Conservation (phyloP, 2,113 vertebrate genomes). For the Calypte anna region DNA sequence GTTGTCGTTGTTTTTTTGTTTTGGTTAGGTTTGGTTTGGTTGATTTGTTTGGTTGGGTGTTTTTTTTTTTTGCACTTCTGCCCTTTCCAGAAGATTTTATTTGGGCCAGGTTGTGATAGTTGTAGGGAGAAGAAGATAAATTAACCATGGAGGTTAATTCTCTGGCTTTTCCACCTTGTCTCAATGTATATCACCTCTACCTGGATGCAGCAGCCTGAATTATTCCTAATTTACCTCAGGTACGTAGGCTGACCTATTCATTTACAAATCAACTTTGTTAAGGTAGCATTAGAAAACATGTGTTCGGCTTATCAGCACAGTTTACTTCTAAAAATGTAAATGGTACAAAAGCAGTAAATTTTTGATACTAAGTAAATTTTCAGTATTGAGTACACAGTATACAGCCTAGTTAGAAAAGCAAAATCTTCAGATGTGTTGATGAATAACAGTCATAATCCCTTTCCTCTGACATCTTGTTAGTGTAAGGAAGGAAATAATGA, state of each 20-base stretch:
- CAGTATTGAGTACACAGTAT: background rate
- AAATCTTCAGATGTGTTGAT: background rate
- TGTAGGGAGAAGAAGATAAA: background rate
- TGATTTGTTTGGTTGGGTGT: no score
- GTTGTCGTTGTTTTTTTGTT: no score
- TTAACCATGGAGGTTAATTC: background rate
- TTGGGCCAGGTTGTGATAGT: background rate
- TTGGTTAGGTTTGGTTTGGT: no score
- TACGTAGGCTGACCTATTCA: background rate
- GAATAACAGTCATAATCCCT: background rate
- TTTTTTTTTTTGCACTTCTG: background rate
- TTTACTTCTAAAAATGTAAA: background rate
- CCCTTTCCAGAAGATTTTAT: background rate
- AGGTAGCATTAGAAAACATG: background rate
- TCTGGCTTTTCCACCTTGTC: background rate
- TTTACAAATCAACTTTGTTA: background rate
- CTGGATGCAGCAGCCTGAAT: background rate
- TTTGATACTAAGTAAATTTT: background rate
- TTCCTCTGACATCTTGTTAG: background rate
- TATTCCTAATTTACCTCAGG: background rate
- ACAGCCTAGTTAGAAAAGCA: background rate
- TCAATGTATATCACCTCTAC: background rate
- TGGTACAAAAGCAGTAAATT: background rate
- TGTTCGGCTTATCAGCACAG: background rate
- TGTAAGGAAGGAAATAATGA: constrained; percentile 39